These are phyloP conservation scores for Hydractinia echinata DNA, from an alignment of 30 jellyfish, hydroid and myxozoan genomes.

Conservation along the genomic window DNA sequence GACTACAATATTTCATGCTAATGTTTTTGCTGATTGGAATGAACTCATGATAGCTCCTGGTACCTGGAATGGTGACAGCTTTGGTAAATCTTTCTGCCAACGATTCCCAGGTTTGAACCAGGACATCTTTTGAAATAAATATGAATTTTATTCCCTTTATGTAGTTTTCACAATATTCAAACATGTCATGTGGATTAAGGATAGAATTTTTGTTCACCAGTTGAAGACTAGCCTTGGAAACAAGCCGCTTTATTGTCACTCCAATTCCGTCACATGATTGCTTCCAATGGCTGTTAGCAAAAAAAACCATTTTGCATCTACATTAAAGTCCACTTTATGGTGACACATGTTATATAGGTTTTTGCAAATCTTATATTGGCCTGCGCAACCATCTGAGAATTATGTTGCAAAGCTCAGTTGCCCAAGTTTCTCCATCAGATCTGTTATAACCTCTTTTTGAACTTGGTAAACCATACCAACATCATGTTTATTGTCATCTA, in stretches of 20 bases:
- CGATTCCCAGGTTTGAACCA: slow-evolving; percentile 27
- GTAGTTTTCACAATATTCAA: slow-evolving; percentile 31
- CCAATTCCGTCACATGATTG: slow-evolving; percentile 78
- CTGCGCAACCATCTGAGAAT: slow-evolving; percentile 80
- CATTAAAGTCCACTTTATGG: neutral
- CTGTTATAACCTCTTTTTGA: slow-evolving; percentile 5
- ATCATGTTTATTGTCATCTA: slow-evolving; percentile 55
- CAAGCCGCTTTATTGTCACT: slow-evolving; percentile 62
- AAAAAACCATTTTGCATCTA: slow-evolving; percentile 49
- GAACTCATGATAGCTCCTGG: slow-evolving; percentile 19
- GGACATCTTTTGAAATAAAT: slow-evolving; percentile 24
- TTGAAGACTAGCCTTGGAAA: slow-evolving; percentile 58
- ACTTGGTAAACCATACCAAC: slow-evolving; percentile 36
- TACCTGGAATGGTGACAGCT: slow-evolving; percentile 60
- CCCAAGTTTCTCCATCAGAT: slow-evolving; percentile 15
- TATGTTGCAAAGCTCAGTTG: slow-evolving; percentile 14
- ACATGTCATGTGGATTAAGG: slow-evolving; percentile 35
- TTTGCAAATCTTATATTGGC: slow-evolving; percentile 70
- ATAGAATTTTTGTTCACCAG: slow-evolving; percentile 28
- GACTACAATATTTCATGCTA: too few relatives aligned
- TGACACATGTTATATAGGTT: slow-evolving; percentile 49
- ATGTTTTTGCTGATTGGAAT: too few relatives aligned
- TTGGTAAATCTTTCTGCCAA: slow-evolving; percentile 26
- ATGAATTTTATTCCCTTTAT: slow-evolving; percentile 47
- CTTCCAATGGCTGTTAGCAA: slow-evolving; percentile 76